Percentiles rank a stretch among this genome's conserved stretches.
Conservation (phyloP, 2,797 vertebrate genomes). For the Sebastes trivittatus region DNA sequence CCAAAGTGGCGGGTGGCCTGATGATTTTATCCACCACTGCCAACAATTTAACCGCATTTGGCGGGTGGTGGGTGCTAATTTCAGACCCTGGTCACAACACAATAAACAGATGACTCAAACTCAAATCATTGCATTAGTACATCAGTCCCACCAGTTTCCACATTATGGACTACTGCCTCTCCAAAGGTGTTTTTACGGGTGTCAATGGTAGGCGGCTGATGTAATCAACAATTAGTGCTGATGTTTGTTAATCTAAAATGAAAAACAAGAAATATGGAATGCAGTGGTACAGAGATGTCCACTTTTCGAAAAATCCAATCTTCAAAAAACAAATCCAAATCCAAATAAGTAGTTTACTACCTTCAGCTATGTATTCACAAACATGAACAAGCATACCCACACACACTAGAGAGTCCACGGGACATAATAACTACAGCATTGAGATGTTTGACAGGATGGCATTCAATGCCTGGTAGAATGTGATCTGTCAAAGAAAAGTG, state of each 20-base stretch:
- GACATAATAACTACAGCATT: background rate
- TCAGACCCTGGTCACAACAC: background rate
- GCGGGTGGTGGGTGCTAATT: no score
- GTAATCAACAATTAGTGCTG: no score
- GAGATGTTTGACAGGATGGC: background rate
- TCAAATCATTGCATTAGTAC: background rate
- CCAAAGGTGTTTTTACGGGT: background rate
- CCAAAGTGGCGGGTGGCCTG: no score
- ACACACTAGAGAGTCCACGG: background rate
- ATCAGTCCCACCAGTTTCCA: background rate
- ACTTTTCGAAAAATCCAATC: no score
- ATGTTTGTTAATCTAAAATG: background rate
- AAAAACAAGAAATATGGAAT: background rate
- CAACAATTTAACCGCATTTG: no score
- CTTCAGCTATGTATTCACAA: background rate
- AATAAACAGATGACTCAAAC: background rate
- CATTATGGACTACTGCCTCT: background rate
- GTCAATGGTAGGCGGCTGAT: background rate
- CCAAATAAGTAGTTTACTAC: background rate
- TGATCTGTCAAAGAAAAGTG: background rate
- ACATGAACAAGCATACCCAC: background rate
- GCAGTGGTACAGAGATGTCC: background rate
- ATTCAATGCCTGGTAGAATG: background rate
- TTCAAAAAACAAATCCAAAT: background rate
- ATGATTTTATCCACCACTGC: no score